Conservation (phyloP, 1,140 invertebrate genomes). For the Drosophila leontia region DNA sequence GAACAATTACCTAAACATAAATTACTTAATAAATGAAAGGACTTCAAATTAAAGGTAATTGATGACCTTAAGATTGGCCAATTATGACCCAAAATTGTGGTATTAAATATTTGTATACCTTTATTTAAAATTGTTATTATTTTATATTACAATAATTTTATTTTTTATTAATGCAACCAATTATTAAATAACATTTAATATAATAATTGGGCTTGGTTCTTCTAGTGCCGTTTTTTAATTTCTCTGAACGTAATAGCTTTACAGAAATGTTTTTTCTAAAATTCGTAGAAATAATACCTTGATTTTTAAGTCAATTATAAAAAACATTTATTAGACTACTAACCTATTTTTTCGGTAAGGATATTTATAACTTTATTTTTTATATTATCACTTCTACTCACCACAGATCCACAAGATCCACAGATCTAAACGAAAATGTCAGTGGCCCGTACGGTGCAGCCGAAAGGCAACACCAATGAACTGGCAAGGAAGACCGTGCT, state of each 20-base stretch:
- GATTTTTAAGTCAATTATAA: slow-evolving; percentile 9
- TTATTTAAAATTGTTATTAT: too few relatives aligned
- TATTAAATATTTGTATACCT: too few relatives aligned
- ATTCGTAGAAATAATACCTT: not conserved
- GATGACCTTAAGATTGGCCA: too few relatives aligned
- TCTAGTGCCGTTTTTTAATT: not conserved
- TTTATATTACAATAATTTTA: too few relatives aligned
- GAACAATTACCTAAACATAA: too few relatives aligned
- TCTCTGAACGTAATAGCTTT: not conserved
- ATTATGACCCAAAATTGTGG: too few relatives aligned
- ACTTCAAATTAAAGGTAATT: too few relatives aligned
- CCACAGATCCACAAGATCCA: not conserved
- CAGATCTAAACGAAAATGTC: slow-evolving; percentile 42
- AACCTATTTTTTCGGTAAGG: slow-evolving; percentile 5
- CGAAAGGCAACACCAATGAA: slow-evolving; percentile 29
- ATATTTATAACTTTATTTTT: not conserved
- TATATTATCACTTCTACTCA: not conserved
- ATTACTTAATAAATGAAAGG: too few relatives aligned
- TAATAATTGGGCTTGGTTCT: not conserved
- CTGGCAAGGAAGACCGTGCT: slow-evolving; percentile 36
- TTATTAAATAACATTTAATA: too few relatives aligned
- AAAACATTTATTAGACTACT: slow-evolving; percentile 6
- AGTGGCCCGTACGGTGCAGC: slow-evolving; percentile 10
- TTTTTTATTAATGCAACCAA: too few relatives aligned
- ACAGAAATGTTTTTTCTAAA: not conserved